phyloP scores from a whole-genome alignment of 2,113 vertebrate genomes.

The Axis porcinus region DNA sequence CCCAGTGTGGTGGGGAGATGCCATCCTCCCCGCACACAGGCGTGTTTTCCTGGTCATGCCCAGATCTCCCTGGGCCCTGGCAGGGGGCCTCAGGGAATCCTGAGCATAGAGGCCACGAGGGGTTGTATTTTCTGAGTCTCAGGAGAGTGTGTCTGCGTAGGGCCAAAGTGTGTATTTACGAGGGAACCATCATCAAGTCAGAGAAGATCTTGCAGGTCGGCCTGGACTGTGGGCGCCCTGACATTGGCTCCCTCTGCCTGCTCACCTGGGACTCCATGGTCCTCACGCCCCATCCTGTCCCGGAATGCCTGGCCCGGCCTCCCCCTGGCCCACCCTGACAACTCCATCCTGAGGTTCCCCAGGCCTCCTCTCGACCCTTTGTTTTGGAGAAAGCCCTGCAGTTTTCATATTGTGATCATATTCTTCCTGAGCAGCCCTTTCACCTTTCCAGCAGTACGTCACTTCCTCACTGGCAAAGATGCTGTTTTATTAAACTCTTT shows the following conservation, averaged over 20 bases:
- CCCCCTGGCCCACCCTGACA: neutral
- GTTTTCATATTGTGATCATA: neutral
- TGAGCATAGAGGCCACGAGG: neutral
- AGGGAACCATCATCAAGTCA: neutral
- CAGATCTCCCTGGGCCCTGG: neutral
- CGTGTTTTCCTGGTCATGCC: neutral
- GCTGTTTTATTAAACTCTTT: neutral
- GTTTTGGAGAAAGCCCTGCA: neutral
- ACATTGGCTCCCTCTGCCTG: neutral
- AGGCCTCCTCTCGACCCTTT: neutral
- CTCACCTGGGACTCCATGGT: neutral
- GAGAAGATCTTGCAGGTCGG: neutral
- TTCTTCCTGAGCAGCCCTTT: neutral
- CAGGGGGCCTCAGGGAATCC: neutral
- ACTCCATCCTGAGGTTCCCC: neutral
- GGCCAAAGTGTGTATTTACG: neutral
- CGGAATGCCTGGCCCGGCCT: neutral
- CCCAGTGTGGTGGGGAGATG: rapidly evolving
- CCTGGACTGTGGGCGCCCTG: rapidly evolving
- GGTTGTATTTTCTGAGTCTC: neutral
- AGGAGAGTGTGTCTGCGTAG: neutral
- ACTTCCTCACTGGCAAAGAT: neutral
- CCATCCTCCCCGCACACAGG: rapidly evolving
- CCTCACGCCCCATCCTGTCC: rapidly evolving
- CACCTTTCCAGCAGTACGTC: neutral